Conservation (phyloP, 1,140 invertebrate genomes). For the Cotesia typhae region DNA sequence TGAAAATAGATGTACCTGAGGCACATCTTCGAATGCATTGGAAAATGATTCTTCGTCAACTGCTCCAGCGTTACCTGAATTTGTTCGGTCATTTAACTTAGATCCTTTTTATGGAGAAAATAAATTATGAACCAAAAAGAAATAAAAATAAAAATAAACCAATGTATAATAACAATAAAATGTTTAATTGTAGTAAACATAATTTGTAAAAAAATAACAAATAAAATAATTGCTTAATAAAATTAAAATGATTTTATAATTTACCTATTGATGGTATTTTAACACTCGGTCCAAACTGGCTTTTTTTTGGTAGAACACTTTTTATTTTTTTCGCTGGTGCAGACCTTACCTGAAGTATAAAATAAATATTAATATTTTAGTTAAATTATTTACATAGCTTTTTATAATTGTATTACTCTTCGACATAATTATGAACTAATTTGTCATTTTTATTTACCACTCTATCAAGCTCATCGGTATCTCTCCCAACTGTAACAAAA, state of each 20-base stretch:
- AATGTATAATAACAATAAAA: background rate
- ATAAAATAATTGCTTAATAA: conserved; percentile 36
- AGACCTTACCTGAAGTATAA: conserved; percentile 52
- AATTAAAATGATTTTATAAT: conserved; percentile 43
- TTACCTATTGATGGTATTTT: conserved; percentile 43
- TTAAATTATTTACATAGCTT: conserved; percentile 3
- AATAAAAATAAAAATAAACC: background rate
- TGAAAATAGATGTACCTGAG: conserved; percentile 84
- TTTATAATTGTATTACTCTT: no score
- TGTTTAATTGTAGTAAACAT: background rate
- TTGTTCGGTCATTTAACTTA: conserved; percentile 24
- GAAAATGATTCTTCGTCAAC: conserved; percentile 90
- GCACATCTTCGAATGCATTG: conserved; percentile 84
- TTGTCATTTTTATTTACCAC: conserved; percentile 48
- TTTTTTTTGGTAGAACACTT: conserved; percentile 51
- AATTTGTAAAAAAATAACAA: conserved; percentile 22
- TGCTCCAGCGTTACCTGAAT: conserved; percentile 71
- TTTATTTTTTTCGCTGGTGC: conserved; percentile 57
- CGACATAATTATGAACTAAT: conserved; percentile 17
- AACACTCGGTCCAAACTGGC: conserved; percentile 56
- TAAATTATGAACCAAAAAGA: conserved; percentile 11
- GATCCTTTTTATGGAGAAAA: conserved; percentile 47
- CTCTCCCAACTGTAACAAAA: conserved; percentile 57
- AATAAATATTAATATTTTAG: background rate
- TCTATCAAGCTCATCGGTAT: conserved; percentile 57